These are phyloP conservation scores for Drosophila putrida DNA, from an alignment of 2,888 invertebrate genomes.

Conservation along the genomic window DNA sequence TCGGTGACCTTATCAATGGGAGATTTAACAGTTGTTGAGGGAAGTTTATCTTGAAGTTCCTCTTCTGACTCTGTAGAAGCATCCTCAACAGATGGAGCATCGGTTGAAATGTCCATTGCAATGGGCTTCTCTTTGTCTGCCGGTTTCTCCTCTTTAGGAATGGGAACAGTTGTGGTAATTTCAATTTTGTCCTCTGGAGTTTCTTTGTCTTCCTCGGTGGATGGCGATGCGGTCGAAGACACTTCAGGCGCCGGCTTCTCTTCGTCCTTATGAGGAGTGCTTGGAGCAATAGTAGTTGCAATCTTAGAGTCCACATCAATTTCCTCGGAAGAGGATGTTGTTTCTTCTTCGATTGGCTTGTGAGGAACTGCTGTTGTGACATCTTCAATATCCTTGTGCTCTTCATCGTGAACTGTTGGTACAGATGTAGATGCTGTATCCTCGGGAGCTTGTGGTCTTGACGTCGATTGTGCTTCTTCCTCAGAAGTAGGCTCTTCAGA, in stretches of 20 bases:
- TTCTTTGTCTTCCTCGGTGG: slow-evolving; percentile 36
- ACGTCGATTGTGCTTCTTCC: slow-evolving; percentile 16
- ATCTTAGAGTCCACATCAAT: slow-evolving; percentile 32
- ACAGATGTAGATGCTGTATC: slow-evolving; percentile 29
- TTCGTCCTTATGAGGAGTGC: slow-evolving; percentile 30
- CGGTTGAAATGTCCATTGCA: slow-evolving; percentile 34
- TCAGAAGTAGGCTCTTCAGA: slow-evolving; percentile 26
- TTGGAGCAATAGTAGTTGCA: slow-evolving; percentile 30
- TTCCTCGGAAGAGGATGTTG: slow-evolving; percentile 25
- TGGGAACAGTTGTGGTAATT: slow-evolving; percentile 30
- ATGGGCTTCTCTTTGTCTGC: slow-evolving; percentile 33
- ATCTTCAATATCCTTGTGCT: slow-evolving; percentile 17
- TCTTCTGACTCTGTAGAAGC: slow-evolving; percentile 56
- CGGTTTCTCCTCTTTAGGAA: slow-evolving; percentile 28
- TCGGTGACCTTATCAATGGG: slow-evolving; percentile 43
- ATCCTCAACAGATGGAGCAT: slow-evolving; percentile 35
- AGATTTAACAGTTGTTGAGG: slow-evolving; percentile 40
- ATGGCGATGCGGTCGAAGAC: slow-evolving; percentile 28
- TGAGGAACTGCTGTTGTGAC: slow-evolving; percentile 20
- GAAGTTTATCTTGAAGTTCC: slow-evolving; percentile 36
- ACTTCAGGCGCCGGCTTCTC: slow-evolving; percentile 11
- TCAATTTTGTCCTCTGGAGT: slow-evolving; percentile 31
- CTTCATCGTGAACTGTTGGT: slow-evolving; percentile 34
- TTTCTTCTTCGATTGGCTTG: slow-evolving; percentile 36
- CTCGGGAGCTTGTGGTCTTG: slow-evolving; percentile 23